A percentile compares a stretch with the other conserved stretches of the same genome.
Evolutionary conservation across 2,888 invertebrate genomes (phyloP).

Genomic region (Xestia c-nigrum): DNA sequence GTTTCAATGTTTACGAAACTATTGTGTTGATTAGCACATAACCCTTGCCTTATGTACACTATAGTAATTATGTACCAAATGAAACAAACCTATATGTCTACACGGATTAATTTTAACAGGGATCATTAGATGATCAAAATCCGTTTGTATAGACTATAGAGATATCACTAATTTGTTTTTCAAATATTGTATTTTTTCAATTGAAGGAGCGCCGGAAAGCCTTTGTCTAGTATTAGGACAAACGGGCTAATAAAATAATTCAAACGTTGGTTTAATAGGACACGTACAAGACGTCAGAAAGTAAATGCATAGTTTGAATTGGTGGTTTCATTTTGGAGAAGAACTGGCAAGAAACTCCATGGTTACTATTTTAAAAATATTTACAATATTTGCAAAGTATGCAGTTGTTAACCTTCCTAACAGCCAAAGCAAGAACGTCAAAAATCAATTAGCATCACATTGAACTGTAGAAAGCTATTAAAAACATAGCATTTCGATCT

Average conservation of each 20-base stretch:
- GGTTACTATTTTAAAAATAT: not conserved
- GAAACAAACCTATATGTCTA: conserved; percentile 18
- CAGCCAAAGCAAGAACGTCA: conserved; percentile 9
- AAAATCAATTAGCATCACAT: conserved; percentile 36
- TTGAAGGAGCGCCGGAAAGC: not conserved
- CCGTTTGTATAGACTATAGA: not conserved
- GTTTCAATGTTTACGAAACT: conserved; percentile 35
- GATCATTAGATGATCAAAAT: not conserved
- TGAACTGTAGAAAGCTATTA: conserved; percentile 62
- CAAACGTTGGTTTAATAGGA: not conserved
- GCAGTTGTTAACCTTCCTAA: not conserved
- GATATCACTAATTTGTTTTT: not conserved
- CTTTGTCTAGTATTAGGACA: not conserved
- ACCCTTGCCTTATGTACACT: not conserved
- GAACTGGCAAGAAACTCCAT: not conserved
- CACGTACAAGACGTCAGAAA: not conserved
- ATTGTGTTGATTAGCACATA: conserved; percentile 26
- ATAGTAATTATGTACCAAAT: not conserved
- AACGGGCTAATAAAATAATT: not conserved
- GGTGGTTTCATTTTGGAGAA: not conserved
- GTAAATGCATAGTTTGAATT: not conserved
- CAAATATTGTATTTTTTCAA: not conserved
- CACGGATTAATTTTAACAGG: conserved; percentile 17
- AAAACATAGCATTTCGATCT: conserved; percentile 62
- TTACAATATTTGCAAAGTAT: not conserved